Conservation (phyloP, 2,888 invertebrate species). For the Acleris literana region DNA sequence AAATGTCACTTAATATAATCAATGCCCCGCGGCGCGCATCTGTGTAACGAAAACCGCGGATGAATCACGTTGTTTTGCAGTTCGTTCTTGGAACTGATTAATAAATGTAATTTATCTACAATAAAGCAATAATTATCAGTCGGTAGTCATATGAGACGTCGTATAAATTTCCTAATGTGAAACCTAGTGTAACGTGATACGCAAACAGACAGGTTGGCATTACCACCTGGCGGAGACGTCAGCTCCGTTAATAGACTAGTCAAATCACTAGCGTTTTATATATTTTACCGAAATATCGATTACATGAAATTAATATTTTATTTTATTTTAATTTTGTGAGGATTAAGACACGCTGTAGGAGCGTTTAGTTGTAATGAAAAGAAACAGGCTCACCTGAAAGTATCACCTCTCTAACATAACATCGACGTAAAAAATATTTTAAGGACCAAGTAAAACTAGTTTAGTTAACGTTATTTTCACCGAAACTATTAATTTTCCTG, state of each 20-base stretch:
- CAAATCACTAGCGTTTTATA: slow-evolving; percentile 33
- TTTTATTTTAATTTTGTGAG: no score
- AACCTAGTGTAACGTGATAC: slow-evolving; percentile 79
- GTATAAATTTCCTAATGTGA: slow-evolving; percentile 83
- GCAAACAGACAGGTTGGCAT: slow-evolving; percentile 67
- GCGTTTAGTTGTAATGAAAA: no score
- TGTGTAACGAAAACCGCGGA: slow-evolving; percentile 62
- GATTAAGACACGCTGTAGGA: no score
- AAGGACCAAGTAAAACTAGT: no score
- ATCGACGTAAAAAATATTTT: no score
- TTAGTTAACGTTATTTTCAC: no score
- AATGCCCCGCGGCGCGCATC: slow-evolving; percentile 71
- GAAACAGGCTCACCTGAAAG: no score
- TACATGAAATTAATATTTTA: slow-evolving; percentile 35
- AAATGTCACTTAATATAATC: slow-evolving; percentile 80
- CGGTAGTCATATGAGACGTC: slow-evolving; percentile 78
- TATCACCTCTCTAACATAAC: no score
- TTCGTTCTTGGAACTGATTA: slow-evolving; percentile 75
- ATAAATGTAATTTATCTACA: slow-evolving; percentile 77
- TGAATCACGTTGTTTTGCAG: slow-evolving; percentile 82
- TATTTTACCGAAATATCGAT: slow-evolving; percentile 54
- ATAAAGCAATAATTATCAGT: slow-evolving; percentile 80
- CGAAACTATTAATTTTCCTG: no score
- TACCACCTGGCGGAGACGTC: slow-evolving; percentile 75
- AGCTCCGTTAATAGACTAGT: slow-evolving; percentile 67